Base-by-base conservation (phyloP, 2,113 vertebrate species). In the Rhinopomastus cyanomelas region DNA sequence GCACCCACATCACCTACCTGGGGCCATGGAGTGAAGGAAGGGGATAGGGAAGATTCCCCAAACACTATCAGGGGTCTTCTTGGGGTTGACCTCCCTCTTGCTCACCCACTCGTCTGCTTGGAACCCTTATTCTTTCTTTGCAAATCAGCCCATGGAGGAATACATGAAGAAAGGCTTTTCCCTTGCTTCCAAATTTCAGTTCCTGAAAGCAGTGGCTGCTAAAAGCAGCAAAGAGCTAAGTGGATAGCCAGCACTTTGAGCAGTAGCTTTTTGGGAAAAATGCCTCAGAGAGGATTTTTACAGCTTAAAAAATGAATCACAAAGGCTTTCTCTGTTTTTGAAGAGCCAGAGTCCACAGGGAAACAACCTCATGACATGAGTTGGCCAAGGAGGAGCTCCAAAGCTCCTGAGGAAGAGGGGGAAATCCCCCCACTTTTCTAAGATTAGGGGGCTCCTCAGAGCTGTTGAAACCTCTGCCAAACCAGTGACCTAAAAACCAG, bases 191-290 rank as follows among this genome's bases (percentile, higher is more conserved):
- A 62, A n/a, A 16, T 87, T 85, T 79, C 11, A 0, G 44, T 71
- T 86, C 80, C 65, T 32, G 12, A 83, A 86, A 88, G 48, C 4
- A 1, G 21, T 29, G 16, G 16, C 19, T 78, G 42, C 42, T 69
- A 49, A 74, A 23, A 53, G 48, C 0, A 0, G 57, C 57, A 1
- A 8, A 60, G 49, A 34, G 44, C 15, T 74, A 61, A 59, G 34
- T 0, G 0, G 19, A 29, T 2, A 5, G 8, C 26, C 3, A 1
- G 46, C 23, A 20, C 64, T 61, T 57, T 12, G 26, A 76, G 34
- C 13, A 76, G 34, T 37, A 82, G 34, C 2, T 32, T 39, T 37
- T 61, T 15, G 26, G 15, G 44, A 5, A 17, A 80, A 89, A 87
- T 42, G 27, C 21, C 27, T 55, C 4, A 1, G 13, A 65, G 12